A percentile compares a stretch with the other conserved stretches of the same genome.
phyloP scores from a whole-genome alignment of 2,888 invertebrate species.

The Ectropis crepuscularia region DNA sequence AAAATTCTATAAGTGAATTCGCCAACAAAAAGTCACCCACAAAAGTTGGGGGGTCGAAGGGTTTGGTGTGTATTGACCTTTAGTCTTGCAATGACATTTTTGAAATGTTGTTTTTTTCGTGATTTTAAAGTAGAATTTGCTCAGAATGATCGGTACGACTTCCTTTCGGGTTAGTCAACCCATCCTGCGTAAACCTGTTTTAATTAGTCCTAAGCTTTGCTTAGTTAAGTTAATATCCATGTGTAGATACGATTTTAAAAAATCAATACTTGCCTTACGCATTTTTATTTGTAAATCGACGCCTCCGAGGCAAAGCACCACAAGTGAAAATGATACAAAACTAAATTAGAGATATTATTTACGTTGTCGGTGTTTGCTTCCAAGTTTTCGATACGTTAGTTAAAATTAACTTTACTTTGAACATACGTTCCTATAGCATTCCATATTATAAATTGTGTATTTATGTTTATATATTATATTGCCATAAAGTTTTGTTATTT shows the following conservation, averaged over 20 bases:
- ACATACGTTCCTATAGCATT: conserved; percentile 39
- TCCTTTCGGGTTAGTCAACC: too few species aligned
- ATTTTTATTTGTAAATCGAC: conserved; percentile 25
- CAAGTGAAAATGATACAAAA: conserved; percentile 10
- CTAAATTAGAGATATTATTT: background rate
- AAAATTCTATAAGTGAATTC: too few species aligned
- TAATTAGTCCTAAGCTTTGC: background rate
- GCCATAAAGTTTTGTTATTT: conserved; percentile 38
- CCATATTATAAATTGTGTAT: conserved; percentile 23
- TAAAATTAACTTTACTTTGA: conserved; percentile 27
- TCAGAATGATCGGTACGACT: too few species aligned
- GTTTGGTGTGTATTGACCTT: too few species aligned
- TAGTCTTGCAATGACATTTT: too few species aligned
- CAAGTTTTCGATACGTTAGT: background rate
- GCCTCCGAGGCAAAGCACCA: background rate
- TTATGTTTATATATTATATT: conserved; percentile 22
- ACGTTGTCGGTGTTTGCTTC: background rate
- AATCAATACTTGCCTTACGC: conserved; percentile 32
- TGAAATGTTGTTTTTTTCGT: too few species aligned
- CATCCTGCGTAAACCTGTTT: too few species aligned
- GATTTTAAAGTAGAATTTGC: too few species aligned
- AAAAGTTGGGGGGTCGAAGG: too few species aligned
- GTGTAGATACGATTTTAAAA: conserved; percentile 2
- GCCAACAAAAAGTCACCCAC: too few species aligned
- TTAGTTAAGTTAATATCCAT: conserved; percentile 3